Percentiles rank a stretch among this genome's conserved stretches.
Evolutionary conservation across 2,113 vertebrate species (phyloP).

Genomic region (Boleophthalmus pectinirostris): DNA sequence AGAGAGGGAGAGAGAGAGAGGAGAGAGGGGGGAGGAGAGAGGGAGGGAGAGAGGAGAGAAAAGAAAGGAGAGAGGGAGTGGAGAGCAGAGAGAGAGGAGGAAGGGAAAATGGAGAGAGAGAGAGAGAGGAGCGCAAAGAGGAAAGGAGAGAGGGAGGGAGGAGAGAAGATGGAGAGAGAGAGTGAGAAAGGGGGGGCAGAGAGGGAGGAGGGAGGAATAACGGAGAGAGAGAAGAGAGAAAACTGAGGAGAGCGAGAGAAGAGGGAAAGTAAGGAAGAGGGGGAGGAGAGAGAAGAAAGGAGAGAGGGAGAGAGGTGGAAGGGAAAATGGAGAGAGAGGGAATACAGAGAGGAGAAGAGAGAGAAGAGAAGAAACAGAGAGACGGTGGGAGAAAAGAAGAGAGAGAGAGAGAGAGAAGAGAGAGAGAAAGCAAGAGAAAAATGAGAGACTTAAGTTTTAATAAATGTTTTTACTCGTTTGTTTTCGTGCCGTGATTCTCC

Average conservation of each 20-base stretch:
- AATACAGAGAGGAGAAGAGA: background rate
- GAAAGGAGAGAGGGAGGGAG: background rate
- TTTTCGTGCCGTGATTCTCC: too few species aligned
- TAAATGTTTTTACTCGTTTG: too few species aligned
- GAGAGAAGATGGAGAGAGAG: background rate
- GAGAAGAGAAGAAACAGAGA: background rate
- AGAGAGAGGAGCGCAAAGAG: too few species aligned
- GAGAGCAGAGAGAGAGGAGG: background rate
- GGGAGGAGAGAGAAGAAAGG: background rate
- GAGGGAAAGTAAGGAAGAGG: background rate
- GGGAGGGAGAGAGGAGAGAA: too few species aligned
- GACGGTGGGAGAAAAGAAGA: background rate
- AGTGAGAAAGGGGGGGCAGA: background rate
- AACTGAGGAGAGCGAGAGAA: too few species aligned
- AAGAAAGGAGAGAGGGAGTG: background rate
- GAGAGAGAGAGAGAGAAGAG: background rate
- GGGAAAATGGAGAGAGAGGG: background rate
- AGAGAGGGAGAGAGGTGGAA: background rate
- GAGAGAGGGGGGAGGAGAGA: too few species aligned
- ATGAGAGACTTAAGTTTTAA: too few species aligned
- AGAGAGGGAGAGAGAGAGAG: accelerated
- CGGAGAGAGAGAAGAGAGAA: background rate
- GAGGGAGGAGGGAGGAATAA: background rate
- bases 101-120: background rate
- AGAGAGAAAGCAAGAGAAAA: background rate